Evolutionary conservation across 30 jellyfish, hydroid and myxozoan genomes (phyloP), one percentile per base, ranked within the genome.

Genomic region (Sanderia malayensis): DNA sequence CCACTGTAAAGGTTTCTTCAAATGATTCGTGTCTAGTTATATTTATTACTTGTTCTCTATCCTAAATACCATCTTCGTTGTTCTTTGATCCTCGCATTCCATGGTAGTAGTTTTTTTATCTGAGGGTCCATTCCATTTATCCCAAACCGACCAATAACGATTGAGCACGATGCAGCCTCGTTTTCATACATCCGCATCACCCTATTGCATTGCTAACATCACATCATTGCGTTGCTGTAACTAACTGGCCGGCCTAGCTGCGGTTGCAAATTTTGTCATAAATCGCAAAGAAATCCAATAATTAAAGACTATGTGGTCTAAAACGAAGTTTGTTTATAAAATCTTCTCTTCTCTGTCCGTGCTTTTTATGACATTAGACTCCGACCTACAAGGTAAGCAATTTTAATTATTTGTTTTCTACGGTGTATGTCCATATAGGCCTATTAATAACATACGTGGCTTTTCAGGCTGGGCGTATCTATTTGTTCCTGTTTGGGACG

Each of bases 261-360:
- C 55, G 55, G 55, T 41, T 6, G 55, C 11, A 41, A 41, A 8
- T 15, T 41, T 41, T 15, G 15, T 15, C 55, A 41, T 6, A 57
- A 6, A 57, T 4, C 68, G 10, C n/a, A n/a, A n/a, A n/a, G n/a
- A n/a, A n/a, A n/a, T n/a, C n/a, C n/a, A n/a, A n/a, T n/a, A n/a
- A n/a, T n/a, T 20, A 21, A 2, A 20, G 20, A 68, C 27, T 31
- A 89, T 89, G 97, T 89, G 97, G 97, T 68, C 94, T 0, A 83
- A 83, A 61, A 46, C 89, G 11, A 74, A 95, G 0, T 71, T 86
- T 67, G 57, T 89, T 46, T 89, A 89, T 55, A 82, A 95, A 72
- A 86, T 89, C 8, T 76, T 89, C 49, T 83, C 95, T 11, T 89
- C 95, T 21, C 66, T 89, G 17, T 76, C 95, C 10, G 97, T 89